Evolutionary conservation across 2,888 invertebrate genomes (phyloP).

Genomic region (Caenorhabditis sp.): DNA sequence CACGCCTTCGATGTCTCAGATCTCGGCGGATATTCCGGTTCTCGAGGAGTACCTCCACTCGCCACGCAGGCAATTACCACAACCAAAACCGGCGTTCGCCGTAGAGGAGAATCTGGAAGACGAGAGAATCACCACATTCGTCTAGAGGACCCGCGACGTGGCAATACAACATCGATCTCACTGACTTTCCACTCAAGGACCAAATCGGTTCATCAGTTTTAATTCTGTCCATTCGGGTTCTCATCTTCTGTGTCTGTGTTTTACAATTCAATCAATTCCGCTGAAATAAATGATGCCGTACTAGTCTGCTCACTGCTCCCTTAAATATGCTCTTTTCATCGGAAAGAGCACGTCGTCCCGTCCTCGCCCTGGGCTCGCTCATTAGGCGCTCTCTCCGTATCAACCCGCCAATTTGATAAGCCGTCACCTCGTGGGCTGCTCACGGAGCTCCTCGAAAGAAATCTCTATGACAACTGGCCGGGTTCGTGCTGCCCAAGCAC

Average conservation of each 20-base stretch:
- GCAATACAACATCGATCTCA: slow-evolving; percentile 1
- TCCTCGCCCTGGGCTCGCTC: not conserved
- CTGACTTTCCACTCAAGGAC: not conserved
- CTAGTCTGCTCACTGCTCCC: not conserved
- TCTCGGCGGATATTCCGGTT: slow-evolving; percentile 39
- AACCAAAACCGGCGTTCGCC: slow-evolving; percentile 1
- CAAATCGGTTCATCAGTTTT: slow-evolving; percentile 18
- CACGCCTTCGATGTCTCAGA: slow-evolving; percentile 13
- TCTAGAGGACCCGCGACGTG: slow-evolving; percentile 10
- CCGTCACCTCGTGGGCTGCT: slow-evolving; percentile 24
- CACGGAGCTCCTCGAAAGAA: slow-evolving; percentile 4
- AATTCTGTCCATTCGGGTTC: slow-evolving; percentile 22
- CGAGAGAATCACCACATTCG: slow-evolving; percentile 48
- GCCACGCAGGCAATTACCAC: slow-evolving; percentile 40
- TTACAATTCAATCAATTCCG: no score
- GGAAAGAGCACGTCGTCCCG: slow-evolving; percentile 27
- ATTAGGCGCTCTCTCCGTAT: slow-evolving; percentile 18
- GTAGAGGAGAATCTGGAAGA: slow-evolving; percentile 31
- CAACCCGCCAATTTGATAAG: slow-evolving; percentile 46
- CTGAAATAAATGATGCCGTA: not conserved
- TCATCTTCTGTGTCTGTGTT: not conserved
- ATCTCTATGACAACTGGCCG: slow-evolving; percentile 48
- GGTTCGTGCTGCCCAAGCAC: not conserved
- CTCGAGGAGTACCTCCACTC: slow-evolving; percentile 55
- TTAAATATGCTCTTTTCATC: not conserved